Conservation (phyloP, 2,888 invertebrate species). For the Meteorus cinctellus region DNA sequence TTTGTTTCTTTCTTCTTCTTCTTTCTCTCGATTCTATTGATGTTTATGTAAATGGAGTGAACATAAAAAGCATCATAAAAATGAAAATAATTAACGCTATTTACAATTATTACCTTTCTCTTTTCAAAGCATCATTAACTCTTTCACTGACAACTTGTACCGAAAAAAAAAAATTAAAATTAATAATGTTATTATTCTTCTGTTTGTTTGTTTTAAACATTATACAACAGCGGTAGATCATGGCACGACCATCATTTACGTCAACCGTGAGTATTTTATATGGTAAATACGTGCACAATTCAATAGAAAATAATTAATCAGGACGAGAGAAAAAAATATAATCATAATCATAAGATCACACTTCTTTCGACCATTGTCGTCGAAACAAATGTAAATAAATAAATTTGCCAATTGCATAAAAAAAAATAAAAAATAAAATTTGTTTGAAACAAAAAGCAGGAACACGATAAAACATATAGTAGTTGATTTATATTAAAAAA, state of each 20-base stretch:
- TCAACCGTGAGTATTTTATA: conserved; percentile 41
- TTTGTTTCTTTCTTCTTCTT: conserved; percentile 8
- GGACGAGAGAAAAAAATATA: neutral
- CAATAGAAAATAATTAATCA: conserved; percentile 21
- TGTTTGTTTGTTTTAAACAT: conserved; percentile 17
- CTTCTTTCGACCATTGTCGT: neutral
- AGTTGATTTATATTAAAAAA: conserved; percentile 24
- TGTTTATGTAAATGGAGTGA: conserved; percentile 10
- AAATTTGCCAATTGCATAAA: conserved; percentile 23
- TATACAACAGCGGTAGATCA: conserved; percentile 27
- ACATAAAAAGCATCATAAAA: conserved; percentile 22
- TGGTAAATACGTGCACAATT: conserved; percentile 17
- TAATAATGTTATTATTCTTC: neutral
- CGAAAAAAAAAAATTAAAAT: neutral
- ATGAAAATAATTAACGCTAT: conserved; percentile 36
- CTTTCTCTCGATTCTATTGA: conserved; percentile 1
- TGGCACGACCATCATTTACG: conserved; percentile 33
- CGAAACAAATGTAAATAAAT: conserved; percentile 23
- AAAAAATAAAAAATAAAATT: conserved; percentile 1
- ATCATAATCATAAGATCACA: neutral
- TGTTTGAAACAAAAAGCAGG: neutral
- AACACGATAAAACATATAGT: conserved; percentile 21
- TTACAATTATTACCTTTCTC: conserved; percentile 21
- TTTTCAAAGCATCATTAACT: neutral
- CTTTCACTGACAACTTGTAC: neutral